Base-by-base conservation (phyloP, 2,113 vertebrate species). In the Aegotheles bennettii region DNA sequence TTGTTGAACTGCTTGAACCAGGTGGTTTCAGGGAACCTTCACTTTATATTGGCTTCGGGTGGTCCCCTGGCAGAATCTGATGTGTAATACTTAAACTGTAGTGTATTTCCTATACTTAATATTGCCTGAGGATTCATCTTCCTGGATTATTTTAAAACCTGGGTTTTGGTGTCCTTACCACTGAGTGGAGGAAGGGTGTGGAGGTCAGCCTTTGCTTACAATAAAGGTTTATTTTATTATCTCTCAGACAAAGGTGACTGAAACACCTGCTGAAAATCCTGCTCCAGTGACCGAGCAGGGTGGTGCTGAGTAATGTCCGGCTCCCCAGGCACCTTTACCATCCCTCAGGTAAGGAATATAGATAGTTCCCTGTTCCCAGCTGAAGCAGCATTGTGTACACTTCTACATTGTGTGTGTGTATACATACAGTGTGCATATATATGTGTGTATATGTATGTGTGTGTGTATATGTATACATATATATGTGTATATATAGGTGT, bases 221-320 rank as follows among this genome's bases (percentile, higher is more conserved):
- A 28, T 36, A 47, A 83, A 83, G 40, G 20, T 70, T 92, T 94
- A 12, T 73, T 70, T 92, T 94, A 12, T 73, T 94, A 17, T 96
- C 25, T 96, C 85, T 92, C 64, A 96, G 95, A 80, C 95, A 95
- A 98, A 98, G 96, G 95, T 96, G 87, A 87, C 97, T 93, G 98
- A 98, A 93, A 96, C 91, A 79, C 89, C 98, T 88, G 88, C 97
- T 79, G 98, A 97, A 96, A 98, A 96, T 93, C 96, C 97, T 74
- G 95, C 97, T 97, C 96, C 97, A 17, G 97, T 96, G 88, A 92
- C 97, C 3, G 92, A 97, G 97, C 97, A 97, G 93, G 97, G 96
- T 95, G 96, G 97, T 92, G 97, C 98, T 85, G 98, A 98, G 96
- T 98, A 84, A 97, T 48, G 65, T 87, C 80, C 5, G 17, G 95